phyloP scores from a whole-genome alignment of 2,888 invertebrate species.

The Ennomos erosarius region DNA sequence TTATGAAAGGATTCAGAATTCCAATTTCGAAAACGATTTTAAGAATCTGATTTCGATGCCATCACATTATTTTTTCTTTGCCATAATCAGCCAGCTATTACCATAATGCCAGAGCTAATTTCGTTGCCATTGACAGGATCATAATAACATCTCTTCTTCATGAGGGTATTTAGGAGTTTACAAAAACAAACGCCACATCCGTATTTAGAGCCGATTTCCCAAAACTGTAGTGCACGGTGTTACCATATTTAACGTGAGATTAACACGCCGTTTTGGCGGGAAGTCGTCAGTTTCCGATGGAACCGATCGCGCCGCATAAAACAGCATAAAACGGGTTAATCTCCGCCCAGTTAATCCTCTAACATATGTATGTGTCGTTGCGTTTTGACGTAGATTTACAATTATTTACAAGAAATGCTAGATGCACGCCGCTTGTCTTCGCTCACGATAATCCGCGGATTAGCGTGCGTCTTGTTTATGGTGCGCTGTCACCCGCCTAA shows the following conservation, averaged over 20 bases:
- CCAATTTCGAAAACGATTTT: slow-evolving; percentile 44
- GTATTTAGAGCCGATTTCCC: slow-evolving; percentile 67
- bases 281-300: slow-evolving; percentile 67
- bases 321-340: slow-evolving; percentile 80
- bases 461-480: slow-evolving; percentile 77
- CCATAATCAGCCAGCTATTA: slow-evolving; percentile 13
- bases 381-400: slow-evolving; percentile 85
- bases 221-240: slow-evolving; percentile 56
- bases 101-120: slow-evolving; percentile 33
- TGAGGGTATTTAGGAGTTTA: slow-evolving; percentile 27
- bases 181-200: slow-evolving; percentile 63
- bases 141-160: slow-evolving; percentile 23
- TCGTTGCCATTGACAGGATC: slow-evolving; percentile 32
- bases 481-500: slow-evolving; percentile 68
- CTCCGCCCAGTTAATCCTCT: slow-evolving; percentile 69
- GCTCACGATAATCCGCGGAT: slow-evolving; percentile 77
- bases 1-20: slow-evolving; percentile 29
- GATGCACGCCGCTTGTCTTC: slow-evolving; percentile 71
- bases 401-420: slow-evolving; percentile 80
- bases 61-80: slow-evolving; percentile 38
- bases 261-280: slow-evolving; percentile 72
- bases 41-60: slow-evolving; percentile 13
- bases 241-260: slow-evolving; percentile 75
- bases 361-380: slow-evolving; percentile 83
- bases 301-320: slow-evolving; percentile 71